Base-by-base conservation (phyloP, 2,113 vertebrate genomes). In the Spermophilus dauricus region DNA sequence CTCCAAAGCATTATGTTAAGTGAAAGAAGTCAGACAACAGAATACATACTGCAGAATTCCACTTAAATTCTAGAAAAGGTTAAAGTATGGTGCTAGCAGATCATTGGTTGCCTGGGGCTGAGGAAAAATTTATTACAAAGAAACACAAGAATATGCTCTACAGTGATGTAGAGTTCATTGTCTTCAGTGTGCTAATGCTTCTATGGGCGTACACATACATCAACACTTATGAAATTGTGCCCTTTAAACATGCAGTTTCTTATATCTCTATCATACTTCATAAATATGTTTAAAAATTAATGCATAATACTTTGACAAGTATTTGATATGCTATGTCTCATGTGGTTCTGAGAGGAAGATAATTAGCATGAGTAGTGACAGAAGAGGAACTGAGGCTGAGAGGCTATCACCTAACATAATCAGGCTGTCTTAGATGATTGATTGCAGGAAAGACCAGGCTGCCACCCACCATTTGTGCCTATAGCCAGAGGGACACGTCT, bases 211-310 rank as follows among this genome's bases (percentile, higher is more conserved):
- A 18, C 26, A 51, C 4, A 16, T 22, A 30, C 24, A 28, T 61
- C 48, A 39, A 61, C 92, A 37, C 37, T 70, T 81, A 20, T 5
- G 67, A 76, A 80, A 56, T 56, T 81, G 30, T 69, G 5, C 37
- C 8, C 51, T 48, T 89, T 51, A 87, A 63, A 32, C 17, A 4
- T 45, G 16, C 2, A 70, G 28, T 45, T 56, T 73, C 24, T 78
- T n/a, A 2, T 86, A 12, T 70, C 45, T 34, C 30, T 7, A 0
- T 88, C 65, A 11, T 18, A 51, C 48, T 51, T 53, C 9, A 3
- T 34, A 89, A 83, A 92, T 8, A 53, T 83, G 13, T 45, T 65
- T 75, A 34, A 91, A 83, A 89, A 51, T 84, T 42, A 58, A 53
- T 32, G 20, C 10, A 13, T 56, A 37, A 45, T 39, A 24, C 39